Evolutionary conservation across 1,140 invertebrate genomes (phyloP), one percentile per base, ranked within the genome.

Genomic region (Kradibia gibbosae): DNA sequence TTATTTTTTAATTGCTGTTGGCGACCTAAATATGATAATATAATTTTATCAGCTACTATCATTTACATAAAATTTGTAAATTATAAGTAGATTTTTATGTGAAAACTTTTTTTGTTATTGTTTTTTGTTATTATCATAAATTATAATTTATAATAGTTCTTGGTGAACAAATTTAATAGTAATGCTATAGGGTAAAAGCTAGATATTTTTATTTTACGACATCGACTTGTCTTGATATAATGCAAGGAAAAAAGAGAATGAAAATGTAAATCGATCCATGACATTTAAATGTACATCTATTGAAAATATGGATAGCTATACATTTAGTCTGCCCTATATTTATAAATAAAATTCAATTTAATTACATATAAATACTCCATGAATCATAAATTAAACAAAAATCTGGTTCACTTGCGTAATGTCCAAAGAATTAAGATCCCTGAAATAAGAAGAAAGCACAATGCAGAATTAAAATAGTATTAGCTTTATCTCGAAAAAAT

Each of bases 331-430:
- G 11, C 17, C 20, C 34, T 25, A 71, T 25, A 71, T 71, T 20
- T 11, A 25, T n/a, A 45, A 45, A 71, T 3, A 71, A 71, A 42
- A 71, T 25, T 45, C 67, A 25, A 71, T 48, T n/a, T n/a, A 71
- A 71, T 71, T 71, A 45, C 45, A 45, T 13, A 28, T 20, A 71
- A 71, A 15, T 13, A 17, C 39, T 71, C 11, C 39, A n/a, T 71
- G 62, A 8, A 34, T 65, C 34, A n/a, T n/a, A 50, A 22, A 72
- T 72, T 72, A 28, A 72, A 72, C 31, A 57, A 55, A 53, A 74
- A 74, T 74, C 72, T 74, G 72, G 25, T 34, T 48, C 45, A 45
- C 72, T 74, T 72, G 70, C 70, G 70, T 72, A 72, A 72, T 8
- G 15, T 3, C 22, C 1, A 4, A 20, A 4, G 73, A 75, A 75